These are phyloP conservation scores for Narcine bancroftii DNA, from an alignment of 2,113 vertebrate species.

Conservation along the genomic window DNA sequence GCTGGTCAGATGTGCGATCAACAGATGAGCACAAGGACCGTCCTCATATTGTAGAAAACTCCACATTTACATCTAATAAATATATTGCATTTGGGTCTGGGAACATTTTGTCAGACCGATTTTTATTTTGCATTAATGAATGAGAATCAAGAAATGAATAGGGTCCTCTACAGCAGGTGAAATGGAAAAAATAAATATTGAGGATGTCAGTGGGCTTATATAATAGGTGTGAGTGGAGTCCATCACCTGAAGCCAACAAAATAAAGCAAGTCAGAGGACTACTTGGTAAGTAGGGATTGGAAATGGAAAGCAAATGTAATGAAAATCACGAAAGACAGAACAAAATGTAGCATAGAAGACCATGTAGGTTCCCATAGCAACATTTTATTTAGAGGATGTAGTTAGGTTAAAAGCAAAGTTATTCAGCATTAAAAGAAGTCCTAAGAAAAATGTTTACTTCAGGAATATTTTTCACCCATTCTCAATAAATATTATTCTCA, in stretches of 20 bases:
- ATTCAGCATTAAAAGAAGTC: background rate
- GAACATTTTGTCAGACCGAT: background rate
- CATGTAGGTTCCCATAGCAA: background rate
- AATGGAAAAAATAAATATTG: background rate
- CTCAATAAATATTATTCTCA: background rate
- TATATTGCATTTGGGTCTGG: background rate
- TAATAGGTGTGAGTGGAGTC: background rate
- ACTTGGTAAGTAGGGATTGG: background rate
- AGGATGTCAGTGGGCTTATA: background rate
- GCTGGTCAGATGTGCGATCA: background rate
- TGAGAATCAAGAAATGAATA: background rate
- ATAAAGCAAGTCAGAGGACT: background rate
- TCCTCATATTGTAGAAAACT: background rate
- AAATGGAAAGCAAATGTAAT: background rate
- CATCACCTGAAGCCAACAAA: background rate
- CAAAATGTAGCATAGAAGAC: background rate
- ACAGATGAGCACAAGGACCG: background rate
- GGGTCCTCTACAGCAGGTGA: background rate
- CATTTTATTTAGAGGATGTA: background rate
- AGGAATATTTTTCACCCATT: background rate
- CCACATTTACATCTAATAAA: background rate
- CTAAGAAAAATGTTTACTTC: background rate
- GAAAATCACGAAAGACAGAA: constrained; percentile 1
- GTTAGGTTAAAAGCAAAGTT: background rate
- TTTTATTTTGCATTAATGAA: background rate